These are phyloP conservation scores for Rhadinocentrus ornatus DNA, from an alignment of 2,797 vertebrate genomes.

Conservation along the genomic window DNA sequence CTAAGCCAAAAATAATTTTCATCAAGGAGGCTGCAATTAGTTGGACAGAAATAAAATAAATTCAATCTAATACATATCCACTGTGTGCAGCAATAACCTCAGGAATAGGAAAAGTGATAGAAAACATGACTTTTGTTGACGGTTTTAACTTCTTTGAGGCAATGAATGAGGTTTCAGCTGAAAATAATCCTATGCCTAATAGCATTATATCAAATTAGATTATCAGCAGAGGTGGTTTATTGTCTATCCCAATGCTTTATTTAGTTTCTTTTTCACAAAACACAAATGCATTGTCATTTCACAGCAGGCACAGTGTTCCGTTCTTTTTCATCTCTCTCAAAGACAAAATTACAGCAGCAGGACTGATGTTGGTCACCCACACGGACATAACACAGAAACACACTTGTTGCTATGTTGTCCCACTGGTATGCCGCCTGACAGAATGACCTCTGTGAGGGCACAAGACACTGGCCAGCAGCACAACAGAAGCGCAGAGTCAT, in stretches of 20 bases:
- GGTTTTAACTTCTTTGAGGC: neutral
- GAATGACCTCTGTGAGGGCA: conserved; percentile 49
- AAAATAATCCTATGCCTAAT: neutral
- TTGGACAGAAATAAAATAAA: neutral
- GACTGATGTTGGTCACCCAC: neutral
- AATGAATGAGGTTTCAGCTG: neutral
- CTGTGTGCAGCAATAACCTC: neutral
- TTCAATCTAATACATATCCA: neutral
- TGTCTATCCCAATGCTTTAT: neutral
- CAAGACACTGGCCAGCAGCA: conserved; percentile 48
- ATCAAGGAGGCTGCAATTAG: neutral
- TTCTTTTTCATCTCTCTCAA: conserved; percentile 3
- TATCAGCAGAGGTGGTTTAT: neutral
- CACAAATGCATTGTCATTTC: conserved; percentile 6
- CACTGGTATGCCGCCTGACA: conserved; percentile 53
- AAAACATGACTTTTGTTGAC: neutral
- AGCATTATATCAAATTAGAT: neutral
- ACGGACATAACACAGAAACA: conserved; percentile 19
- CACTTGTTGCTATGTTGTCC: conserved; percentile 22
- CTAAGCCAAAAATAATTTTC: neutral
- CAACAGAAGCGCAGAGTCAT: conserved; percentile 79
- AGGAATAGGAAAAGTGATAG: neutral
- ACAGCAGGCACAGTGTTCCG: neutral
- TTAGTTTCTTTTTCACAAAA: neutral
- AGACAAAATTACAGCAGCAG: neutral